phyloP scores from a whole-genome alignment of 2,113 vertebrate genomes.

The Cariama cristata region DNA sequence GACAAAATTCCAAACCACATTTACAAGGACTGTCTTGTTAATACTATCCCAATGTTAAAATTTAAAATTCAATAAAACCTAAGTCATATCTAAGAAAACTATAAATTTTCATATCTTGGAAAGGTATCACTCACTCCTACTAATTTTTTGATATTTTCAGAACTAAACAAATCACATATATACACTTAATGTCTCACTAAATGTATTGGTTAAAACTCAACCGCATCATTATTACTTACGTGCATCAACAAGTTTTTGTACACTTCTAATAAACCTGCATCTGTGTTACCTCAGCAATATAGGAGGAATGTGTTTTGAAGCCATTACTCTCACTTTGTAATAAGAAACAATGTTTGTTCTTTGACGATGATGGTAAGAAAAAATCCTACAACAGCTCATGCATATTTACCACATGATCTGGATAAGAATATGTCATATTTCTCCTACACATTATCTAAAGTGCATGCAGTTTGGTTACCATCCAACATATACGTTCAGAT shows the following conservation, averaged over 20 bases:
- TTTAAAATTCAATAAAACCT: neutral
- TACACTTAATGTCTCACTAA: neutral
- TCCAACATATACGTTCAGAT: slow-evolving; percentile 14
- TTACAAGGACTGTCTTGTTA: neutral
- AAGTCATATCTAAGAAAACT: neutral
- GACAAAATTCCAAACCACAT: slow-evolving; percentile 25
- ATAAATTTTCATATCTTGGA: neutral
- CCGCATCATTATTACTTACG: neutral
- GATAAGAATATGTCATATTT: neutral
- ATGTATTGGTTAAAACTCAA: neutral
- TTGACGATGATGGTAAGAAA: neutral
- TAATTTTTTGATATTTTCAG: slow-evolving; percentile 2
- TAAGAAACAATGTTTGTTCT: slow-evolving; percentile 8
- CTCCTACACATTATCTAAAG: neutral
- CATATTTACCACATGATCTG: slow-evolving; percentile 15
- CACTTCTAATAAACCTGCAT: neutral
- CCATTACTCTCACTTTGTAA: neutral
- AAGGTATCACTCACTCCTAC: neutral
- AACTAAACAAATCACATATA: slow-evolving; percentile 14
- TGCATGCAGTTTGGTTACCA: neutral
- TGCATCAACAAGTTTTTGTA: neutral
- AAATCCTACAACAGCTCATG: slow-evolving; percentile 16
- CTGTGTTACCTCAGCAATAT: neutral
- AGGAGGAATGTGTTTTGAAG: neutral
- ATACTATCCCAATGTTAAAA: neutral